phyloP scores from a whole-genome alignment of 2,113 vertebrate genomes.

The Sebastes fasciatus region DNA sequence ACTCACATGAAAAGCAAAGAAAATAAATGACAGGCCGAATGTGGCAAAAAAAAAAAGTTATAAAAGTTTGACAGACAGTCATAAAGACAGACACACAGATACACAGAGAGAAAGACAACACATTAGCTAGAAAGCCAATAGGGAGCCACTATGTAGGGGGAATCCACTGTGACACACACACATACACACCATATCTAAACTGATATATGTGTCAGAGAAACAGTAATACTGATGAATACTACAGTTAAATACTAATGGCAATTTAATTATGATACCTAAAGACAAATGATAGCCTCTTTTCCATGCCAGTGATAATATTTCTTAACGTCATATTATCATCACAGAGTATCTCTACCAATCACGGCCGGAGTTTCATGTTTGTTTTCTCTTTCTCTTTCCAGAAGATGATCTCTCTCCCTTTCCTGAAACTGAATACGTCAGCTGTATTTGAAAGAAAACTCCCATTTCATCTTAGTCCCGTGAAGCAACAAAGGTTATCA shows the following conservation, averaged over 20 bases:
- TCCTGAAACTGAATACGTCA: background rate
- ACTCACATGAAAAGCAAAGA: slow-evolving; percentile 53
- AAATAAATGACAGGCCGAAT: slow-evolving; percentile 54
- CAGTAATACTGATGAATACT: slow-evolving; percentile 18
- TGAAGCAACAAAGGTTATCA: background rate
- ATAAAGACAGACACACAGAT: slow-evolving; percentile 75
- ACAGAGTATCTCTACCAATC: background rate
- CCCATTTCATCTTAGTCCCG: background rate
- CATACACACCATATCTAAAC: slow-evolving; percentile 54
- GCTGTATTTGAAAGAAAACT: background rate
- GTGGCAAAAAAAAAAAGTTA: slow-evolving; percentile 9
- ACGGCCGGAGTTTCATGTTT: background rate
- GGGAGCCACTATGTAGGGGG: slow-evolving; percentile 73
- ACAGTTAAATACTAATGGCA: background rate
- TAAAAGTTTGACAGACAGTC: slow-evolving; percentile 61
- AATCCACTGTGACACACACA: slow-evolving; percentile 78
- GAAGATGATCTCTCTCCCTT: background rate
- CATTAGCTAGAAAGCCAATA: slow-evolving; percentile 81
- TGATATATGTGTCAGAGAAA: slow-evolving; percentile 18
- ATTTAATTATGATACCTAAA: background rate
- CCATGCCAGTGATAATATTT: background rate
- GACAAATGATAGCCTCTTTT: background rate
- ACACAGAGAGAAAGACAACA: slow-evolving; percentile 84
- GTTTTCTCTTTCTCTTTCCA: background rate
- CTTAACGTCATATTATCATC: background rate